Base-by-base conservation (phyloP, 1,140 invertebrate genomes). In the Meloidogyne hapla region DNA sequence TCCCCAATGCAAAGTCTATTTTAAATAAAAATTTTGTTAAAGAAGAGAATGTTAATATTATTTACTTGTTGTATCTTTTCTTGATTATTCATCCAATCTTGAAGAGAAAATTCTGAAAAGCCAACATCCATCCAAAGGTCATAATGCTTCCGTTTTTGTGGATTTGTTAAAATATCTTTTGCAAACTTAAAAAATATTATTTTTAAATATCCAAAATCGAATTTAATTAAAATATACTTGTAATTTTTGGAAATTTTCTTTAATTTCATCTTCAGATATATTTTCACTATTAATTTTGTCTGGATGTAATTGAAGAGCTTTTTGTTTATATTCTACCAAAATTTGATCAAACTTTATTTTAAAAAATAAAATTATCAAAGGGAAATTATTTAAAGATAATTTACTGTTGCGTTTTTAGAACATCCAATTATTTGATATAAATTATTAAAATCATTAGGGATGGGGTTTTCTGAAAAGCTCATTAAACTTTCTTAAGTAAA, bases 401-500 rank as follows among this genome's bases (percentile, higher is more conserved):
- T 63, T n/a, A 73, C 71, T 26, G 45, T 65, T 13, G 71, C 45
- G 5, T 63, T 38, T 63, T 73, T 73, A 12, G 71, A 64, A n/a
- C 71, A 73, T 26, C 71, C 71, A 61, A 73, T 73, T 64, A 73
- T 64, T 63, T 26, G 33, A 33, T 73, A 73, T 40, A 73, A 64
- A 40, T 73, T 23, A 38, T 21, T 21, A 63, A 4, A 48, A 18
- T 48, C 13, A 8, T n/a, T 56, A 56, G 4, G 42, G 18, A 18
- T 1, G 2, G 5, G 18, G 18, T 45, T 56, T 56, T 56, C 48
- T 56, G 18, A 56, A n/a, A 15, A 48, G 18, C 18, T 56, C 48
- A 56, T 56, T 13, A 4, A 5, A 5, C 18, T 48, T 9, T 33
- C 33, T 33, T 33, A 33, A 33, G 4, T 33, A 33, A n/a, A n/a